Evolutionary conservation across 1,140 invertebrate genomes (phyloP).

Genomic region (Pseudomyrmex concolor): DNA sequence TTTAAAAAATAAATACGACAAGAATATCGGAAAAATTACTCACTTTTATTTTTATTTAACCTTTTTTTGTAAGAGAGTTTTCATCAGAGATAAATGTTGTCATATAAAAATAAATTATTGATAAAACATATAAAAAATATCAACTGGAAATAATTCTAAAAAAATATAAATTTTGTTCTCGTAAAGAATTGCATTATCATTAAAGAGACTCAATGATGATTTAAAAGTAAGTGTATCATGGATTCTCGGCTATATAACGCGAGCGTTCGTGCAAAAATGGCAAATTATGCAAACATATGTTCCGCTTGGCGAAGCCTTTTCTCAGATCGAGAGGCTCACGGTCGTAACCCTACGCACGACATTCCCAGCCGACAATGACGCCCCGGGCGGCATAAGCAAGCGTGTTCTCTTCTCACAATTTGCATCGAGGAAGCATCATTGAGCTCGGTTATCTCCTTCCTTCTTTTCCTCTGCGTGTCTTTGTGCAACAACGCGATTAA

Average conservation of each 20-base stretch:
- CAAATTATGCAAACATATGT: conserved; percentile 54
- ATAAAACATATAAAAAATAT: not conserved
- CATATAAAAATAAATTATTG: not conserved
- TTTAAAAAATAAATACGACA: conserved; percentile 6
- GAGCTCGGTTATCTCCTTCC: too few relatives aligned
- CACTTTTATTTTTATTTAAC: too few relatives aligned
- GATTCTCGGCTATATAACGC: not conserved
- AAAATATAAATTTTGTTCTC: not conserved
- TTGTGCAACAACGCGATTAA: conserved; percentile 36
- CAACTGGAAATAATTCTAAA: not conserved
- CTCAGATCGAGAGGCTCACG: conserved; percentile 22
- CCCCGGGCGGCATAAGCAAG: conserved; percentile 29
- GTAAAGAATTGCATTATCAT: conserved; percentile 47
- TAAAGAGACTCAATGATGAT: conserved; percentile 37
- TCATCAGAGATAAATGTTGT: too few relatives aligned
- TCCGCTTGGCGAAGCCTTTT: conserved; percentile 15
- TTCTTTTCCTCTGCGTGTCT: not conserved
- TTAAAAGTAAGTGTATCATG: conserved; percentile 40
- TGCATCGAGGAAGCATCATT: conserved; percentile 33
- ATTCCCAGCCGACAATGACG: conserved; percentile 55
- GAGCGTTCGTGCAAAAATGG: conserved; percentile 42
- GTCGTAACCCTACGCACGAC: conserved; percentile 44
- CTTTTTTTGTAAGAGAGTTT: too few relatives aligned
- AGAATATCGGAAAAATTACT: not conserved
- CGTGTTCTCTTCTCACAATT: conserved; percentile 52